phyloP scores from a whole-genome alignment of 1,140 invertebrate species.

The Nilaparvata lugens region DNA sequence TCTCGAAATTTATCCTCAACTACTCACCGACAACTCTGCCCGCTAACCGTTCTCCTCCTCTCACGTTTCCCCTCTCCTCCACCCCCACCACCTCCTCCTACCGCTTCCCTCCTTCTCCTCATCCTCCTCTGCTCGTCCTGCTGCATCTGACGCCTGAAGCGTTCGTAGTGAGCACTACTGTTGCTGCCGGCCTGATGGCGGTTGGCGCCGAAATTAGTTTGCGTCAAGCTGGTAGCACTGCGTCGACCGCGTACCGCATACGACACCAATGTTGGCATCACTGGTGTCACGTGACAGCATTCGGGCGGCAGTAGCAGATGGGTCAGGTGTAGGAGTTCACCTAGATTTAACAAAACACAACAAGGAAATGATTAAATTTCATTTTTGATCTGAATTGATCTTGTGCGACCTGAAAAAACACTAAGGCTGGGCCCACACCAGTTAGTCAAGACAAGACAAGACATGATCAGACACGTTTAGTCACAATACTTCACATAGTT shows the following conservation, averaged over 20 bases:
- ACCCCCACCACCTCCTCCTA: too few relatives aligned
- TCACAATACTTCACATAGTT: too few relatives aligned
- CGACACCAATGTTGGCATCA: conserved; percentile 67
- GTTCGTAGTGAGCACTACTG: background rate
- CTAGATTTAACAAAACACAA: conserved; percentile 35
- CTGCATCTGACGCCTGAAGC: background rate
- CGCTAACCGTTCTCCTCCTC: background rate
- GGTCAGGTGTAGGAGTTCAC: conserved; percentile 76
- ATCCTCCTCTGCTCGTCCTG: background rate
- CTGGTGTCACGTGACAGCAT: conserved; percentile 69
- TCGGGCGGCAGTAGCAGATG: conserved; percentile 75
- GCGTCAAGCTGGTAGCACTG: background rate
- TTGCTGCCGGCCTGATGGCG: too few relatives aligned
- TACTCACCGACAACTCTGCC: background rate
- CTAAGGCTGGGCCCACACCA: too few relatives aligned
- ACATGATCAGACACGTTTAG: too few relatives aligned
- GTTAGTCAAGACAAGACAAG: too few relatives aligned
- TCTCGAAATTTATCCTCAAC: too few relatives aligned
- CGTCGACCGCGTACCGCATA: conserved; percentile 58
- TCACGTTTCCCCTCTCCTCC: background rate
- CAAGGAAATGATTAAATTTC: too few relatives aligned
- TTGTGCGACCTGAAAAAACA: too few relatives aligned
- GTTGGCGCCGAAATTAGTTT: too few relatives aligned
- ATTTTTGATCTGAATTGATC: too few relatives aligned
- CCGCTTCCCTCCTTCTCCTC: background rate